Base-by-base conservation (phyloP, 2,113 vertebrate genomes). In the Limanda limanda region DNA sequence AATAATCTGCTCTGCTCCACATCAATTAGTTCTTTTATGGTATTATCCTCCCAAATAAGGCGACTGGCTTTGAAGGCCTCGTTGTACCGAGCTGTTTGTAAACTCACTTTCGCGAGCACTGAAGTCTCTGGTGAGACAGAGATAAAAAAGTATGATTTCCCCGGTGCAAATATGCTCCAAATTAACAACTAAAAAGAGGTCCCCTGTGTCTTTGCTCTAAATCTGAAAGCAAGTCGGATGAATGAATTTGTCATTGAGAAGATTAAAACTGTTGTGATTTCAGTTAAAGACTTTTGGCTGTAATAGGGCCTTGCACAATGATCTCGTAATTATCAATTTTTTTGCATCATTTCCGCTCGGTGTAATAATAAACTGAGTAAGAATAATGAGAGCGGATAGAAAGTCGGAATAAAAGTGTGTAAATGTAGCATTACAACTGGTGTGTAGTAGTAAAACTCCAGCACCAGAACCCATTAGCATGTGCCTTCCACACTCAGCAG, bases 131-230 rank as follows among this genome's bases (percentile, higher is more conserved):
- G 82, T 82, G 88, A 86, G 80, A 85, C 67, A 1, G 60, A 69
- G 73, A 93, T 89, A 86, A 90, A 86, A 76, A 92, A 69, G 81
- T 77, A 79, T 94, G 85, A 94, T 94, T 93, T 94, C 93, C 92
- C 92, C 82, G 81, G 92, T 89, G 91, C 79, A 91, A 92, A 92
- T 84, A 88, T 89, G 91, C 87, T 93, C 91, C 92, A 94, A 94
- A 94, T 94, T 93, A 86, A 90, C 87, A 89, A 81, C 81, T 85
- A 87, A 92, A 92, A 92, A 74, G 60, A 81, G 62, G 74, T 94
- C 92, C 88, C 92, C 67, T 13, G 86, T 81, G 92, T 86, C 77
- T 89, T 71, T 21, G 84, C 79, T 90, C 90, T 81, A 88, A 91
- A 91, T 93, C 76, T 84, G 86, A 92, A 78, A 71, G 74, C 68